Base-by-base conservation (phyloP, 2,797 vertebrate genomes). In the Brachyalestes nurse region DNA sequence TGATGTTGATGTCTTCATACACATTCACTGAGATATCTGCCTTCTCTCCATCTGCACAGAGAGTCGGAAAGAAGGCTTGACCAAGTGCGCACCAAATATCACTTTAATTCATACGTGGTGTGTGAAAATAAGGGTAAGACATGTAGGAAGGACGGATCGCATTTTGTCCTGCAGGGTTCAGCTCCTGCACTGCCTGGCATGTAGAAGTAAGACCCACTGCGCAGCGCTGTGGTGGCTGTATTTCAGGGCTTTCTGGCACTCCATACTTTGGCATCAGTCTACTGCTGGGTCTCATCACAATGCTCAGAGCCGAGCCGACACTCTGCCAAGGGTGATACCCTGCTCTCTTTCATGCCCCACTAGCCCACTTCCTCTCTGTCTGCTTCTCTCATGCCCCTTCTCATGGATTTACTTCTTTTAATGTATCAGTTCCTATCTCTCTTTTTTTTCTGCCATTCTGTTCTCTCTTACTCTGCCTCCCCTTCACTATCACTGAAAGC, bases 1-100 rank as follows among this genome's bases (percentile, higher is more conserved):
- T 99, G 92, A 99, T 97, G 91, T 99, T 99, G 94, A 99, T 99
- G 93, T 99, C 98, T 96, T 99, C 98, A 94, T 99, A 99, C 88
- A 96, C 93, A 84, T 96, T 97, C 91, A 97, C 95, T 83, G 98
- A 99, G 94, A 99, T 99, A 93, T 99, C 98, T 84, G 97, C 98
- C 92, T 97, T 99, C 92, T 99, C 98, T 4, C 98, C 98, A 90
- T 98, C 98, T 99, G 93, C 88, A 86, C 86, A 84, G 82, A 90
- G 61, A 84, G 19, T 71, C 67, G 45, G 17, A 75, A 51, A 73
- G 60, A 60, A 81, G 72, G 17, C 21, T 42, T 57, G 5, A 53
- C n/a, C 58, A 75, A 81, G 34, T 28, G 34, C 49, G 70, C 47
- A 19, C 57, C 13, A 21, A 40, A 57, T 10, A 60, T 47, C 45